Conservation (phyloP, 1,140 invertebrate genomes). For the Pseudomyrmex pallidus region DNA sequence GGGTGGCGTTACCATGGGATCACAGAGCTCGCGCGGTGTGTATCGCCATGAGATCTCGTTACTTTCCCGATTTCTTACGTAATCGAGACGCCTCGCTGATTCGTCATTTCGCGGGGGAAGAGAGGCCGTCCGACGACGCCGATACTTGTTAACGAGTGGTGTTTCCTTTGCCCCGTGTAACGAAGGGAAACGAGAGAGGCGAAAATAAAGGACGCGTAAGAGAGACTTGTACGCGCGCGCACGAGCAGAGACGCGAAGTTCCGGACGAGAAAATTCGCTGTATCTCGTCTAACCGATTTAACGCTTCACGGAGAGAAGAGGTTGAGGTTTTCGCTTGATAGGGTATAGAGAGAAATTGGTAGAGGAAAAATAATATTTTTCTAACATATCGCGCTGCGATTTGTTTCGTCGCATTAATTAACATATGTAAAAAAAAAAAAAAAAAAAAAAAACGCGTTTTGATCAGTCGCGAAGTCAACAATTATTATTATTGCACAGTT, state of each 20-base stretch:
- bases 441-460: neutral
- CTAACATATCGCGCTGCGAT: neutral
- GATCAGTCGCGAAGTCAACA: neutral
- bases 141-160: constrained; percentile 53
- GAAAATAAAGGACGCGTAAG: constrained; percentile 21
- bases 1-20: constrained; percentile 75
- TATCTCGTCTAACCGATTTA: constrained; percentile 24
- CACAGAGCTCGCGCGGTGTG: constrained; percentile 29
- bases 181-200: constrained; percentile 20
- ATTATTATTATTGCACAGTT: neutral
- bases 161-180: constrained; percentile 32
- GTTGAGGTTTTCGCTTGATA: neutral
- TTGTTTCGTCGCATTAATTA: neutral
- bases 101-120: constrained; percentile 50
- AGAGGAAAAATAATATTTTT: neutral
- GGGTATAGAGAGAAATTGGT: too few species aligned
- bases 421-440: neutral
- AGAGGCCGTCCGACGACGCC: constrained; percentile 13
- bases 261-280: constrained; percentile 41
- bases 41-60: constrained; percentile 64
- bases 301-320: constrained; percentile 9
- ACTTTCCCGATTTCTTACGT: constrained; percentile 65
- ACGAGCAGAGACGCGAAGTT: neutral
- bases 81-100: constrained; percentile 62
- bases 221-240: constrained; percentile 5